Conservation (phyloP, 2,113 vertebrate species). For the Caloenas nicobarica region DNA sequence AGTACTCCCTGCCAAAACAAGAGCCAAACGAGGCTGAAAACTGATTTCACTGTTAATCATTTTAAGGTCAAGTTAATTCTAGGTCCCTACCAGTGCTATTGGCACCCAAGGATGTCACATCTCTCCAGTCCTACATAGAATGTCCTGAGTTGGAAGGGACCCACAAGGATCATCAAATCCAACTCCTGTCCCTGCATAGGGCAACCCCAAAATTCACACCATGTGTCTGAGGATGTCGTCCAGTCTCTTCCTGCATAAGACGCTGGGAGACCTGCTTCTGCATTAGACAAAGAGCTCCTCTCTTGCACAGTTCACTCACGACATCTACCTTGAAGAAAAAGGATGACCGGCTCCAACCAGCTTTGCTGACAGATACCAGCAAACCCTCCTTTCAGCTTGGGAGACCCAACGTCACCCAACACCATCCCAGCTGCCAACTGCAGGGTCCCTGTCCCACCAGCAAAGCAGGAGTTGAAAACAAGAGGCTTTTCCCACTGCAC, state of each 20-base stretch:
- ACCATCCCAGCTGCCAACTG: rapidly evolving
- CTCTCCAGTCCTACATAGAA: neutral
- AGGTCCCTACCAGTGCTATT: rapidly evolving
- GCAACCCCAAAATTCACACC: no score
- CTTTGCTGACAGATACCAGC: neutral
- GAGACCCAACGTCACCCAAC: neutral
- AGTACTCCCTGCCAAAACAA: rapidly evolving
- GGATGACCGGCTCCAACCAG: neutral
- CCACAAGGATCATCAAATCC: no score
- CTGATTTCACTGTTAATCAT: rapidly evolving
- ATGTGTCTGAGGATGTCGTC: no score
- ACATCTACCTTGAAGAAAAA: neutral
- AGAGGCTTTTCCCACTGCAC: neutral
- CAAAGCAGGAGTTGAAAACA: rapidly evolving
- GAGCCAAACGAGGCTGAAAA: neutral
- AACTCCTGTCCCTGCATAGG: no score
- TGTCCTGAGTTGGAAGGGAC: no score
- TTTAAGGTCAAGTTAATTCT: neutral
- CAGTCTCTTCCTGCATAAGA: neutral
- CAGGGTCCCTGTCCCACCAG: rapidly evolving
- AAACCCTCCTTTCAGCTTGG: neutral
- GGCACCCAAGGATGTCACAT: neutral
- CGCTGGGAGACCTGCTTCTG: neutral
- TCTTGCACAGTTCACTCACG: neutral
- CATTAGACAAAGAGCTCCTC: rapidly evolving